phyloP scores from a whole-genome alignment of 2,113 vertebrate genomes.

The Peromyscus polionotus region DNA sequence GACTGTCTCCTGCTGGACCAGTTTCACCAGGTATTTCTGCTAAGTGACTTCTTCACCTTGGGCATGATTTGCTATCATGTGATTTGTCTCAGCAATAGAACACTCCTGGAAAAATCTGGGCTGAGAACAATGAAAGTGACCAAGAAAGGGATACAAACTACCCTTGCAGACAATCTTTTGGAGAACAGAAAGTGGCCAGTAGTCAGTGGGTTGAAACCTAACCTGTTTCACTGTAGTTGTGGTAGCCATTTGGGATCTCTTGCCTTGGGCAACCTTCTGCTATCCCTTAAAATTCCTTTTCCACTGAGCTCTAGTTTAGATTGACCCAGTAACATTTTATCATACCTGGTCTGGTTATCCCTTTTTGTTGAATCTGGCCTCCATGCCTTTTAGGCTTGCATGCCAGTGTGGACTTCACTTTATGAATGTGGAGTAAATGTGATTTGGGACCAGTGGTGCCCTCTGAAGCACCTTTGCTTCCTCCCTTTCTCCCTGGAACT shows the following conservation, averaged over 20 bases:
- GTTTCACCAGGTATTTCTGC: not conserved
- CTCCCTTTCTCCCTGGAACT: not conserved
- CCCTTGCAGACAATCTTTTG: not conserved
- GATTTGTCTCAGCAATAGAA: not conserved
- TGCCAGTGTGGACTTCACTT: not conserved
- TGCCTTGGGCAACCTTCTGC: not conserved
- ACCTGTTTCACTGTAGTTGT: not conserved
- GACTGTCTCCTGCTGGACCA: not conserved
- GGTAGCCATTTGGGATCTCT: not conserved
- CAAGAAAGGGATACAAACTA: not conserved
- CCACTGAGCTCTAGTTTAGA: not conserved
- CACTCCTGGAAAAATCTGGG: not conserved
- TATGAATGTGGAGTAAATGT: constrained; percentile 42
- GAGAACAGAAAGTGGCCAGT: not conserved
- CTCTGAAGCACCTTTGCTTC: not conserved
- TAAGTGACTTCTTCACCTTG: constrained; percentile 24
- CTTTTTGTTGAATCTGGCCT: not conserved
- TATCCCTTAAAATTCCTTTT: constrained; percentile 2
- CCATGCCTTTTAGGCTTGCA: not conserved
- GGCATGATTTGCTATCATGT: not conserved
- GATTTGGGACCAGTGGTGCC: constrained; percentile 9
- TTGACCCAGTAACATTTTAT: not conserved
- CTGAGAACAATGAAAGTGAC: constrained; percentile 12
- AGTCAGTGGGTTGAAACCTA: not conserved
- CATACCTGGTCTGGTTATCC: not conserved